Evolutionary conservation across 2,888 invertebrate species (phyloP).

Genomic region (Erebia epiphron): DNA sequence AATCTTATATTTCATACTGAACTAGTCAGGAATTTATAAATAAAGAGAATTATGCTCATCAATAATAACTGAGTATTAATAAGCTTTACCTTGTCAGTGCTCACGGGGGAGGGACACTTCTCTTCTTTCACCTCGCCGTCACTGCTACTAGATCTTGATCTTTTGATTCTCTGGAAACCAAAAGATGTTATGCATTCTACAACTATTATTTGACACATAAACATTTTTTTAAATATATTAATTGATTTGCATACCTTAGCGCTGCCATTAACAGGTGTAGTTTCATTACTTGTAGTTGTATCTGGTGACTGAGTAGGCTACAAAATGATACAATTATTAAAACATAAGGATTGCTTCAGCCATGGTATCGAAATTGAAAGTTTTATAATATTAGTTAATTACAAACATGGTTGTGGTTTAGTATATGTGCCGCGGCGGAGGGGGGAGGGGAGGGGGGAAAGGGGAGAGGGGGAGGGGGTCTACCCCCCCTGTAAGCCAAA

Average conservation of each 20-base stretch:
- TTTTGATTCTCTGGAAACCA: constrained; percentile 57
- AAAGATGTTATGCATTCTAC: constrained; percentile 14
- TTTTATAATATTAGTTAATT: no score
- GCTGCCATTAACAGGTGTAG: constrained; percentile 20
- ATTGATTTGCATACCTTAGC: constrained; percentile 12
- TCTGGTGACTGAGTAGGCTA: constrained; percentile 1
- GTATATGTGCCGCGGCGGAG: no score
- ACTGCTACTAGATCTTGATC: constrained; percentile 62
- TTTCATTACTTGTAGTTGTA: constrained; percentile 10
- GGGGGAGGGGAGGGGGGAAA: no score
- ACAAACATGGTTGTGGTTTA: no score
- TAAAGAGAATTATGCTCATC: no score
- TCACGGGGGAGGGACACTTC: constrained; percentile 42
- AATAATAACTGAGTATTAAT: not conserved
- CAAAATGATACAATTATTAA: not conserved
- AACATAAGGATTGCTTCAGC: no score
- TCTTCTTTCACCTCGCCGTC: constrained; percentile 53
- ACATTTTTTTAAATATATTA: not conserved
- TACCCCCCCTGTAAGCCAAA: no score
- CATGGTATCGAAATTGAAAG: no score
- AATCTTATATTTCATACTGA: no score
- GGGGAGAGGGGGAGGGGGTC: no score
- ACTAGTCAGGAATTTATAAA: no score
- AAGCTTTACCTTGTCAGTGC: constrained; percentile 42
- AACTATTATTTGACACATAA: constrained; percentile 12